Evolutionary conservation across 2,888 invertebrate species (phyloP).

Genomic region (Sisyra terminalis): DNA sequence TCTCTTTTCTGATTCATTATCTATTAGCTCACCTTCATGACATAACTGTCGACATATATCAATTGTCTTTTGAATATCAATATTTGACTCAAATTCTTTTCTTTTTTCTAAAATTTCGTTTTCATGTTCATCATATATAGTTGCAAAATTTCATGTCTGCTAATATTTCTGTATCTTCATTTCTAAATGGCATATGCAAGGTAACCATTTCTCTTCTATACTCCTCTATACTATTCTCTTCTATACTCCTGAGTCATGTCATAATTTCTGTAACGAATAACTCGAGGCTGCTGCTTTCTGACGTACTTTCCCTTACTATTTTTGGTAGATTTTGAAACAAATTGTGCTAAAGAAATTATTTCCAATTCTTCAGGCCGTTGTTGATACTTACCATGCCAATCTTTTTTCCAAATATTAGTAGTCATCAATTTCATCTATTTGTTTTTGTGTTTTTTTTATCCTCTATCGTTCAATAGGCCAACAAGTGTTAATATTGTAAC

Average conservation of each 20-base stretch:
- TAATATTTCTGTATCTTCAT: slow-evolving; percentile 22
- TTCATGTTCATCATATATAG: slow-evolving; percentile 19
- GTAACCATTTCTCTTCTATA: slow-evolving; percentile 22
- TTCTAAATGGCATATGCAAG: slow-evolving; percentile 21
- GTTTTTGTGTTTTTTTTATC: slow-evolving; percentile 18
- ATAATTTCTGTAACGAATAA: slow-evolving; percentile 22
- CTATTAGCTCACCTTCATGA: slow-evolving; percentile 10
- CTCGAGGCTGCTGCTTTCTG: slow-evolving; percentile 15
- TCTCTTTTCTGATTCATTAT: slow-evolving; percentile 9
- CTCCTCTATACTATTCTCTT: no score
- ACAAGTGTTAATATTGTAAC: no score
- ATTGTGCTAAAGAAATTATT: slow-evolving; percentile 22
- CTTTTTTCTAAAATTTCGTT: slow-evolving; percentile 15
- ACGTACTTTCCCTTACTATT: slow-evolving; percentile 10
- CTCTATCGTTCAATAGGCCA: slow-evolving; percentile 23
- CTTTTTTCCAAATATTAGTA: slow-evolving; percentile 25
- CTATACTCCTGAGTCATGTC: slow-evolving; percentile 18
- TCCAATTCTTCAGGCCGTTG: slow-evolving; percentile 21
- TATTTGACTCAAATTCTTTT: slow-evolving; percentile 20
- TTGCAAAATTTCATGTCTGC: slow-evolving; percentile 19
- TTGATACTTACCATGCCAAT: slow-evolving; percentile 25
- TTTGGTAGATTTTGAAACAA: slow-evolving; percentile 18
- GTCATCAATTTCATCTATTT: slow-evolving; percentile 18
- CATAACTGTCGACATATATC: slow-evolving; percentile 23
- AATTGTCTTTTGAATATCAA: slow-evolving; percentile 19